Conservation (phyloP, 1,140 invertebrate genomes). For the Drosophila seguyi region DNA sequence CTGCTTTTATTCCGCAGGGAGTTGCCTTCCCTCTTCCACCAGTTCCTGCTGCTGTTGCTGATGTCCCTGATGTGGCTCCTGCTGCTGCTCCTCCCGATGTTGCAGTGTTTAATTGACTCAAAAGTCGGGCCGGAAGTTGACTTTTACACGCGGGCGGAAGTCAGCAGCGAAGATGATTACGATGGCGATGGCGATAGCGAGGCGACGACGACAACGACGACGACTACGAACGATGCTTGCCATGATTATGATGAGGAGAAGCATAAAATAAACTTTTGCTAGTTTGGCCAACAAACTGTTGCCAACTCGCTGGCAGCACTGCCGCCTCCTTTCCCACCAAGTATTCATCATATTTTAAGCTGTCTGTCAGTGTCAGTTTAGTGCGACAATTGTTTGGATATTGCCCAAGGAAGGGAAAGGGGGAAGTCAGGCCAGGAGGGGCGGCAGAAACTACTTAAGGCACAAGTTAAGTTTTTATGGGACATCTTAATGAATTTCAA, state of each 20-base stretch:
- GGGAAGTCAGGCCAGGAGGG: background rate
- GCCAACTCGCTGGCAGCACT: conserved; percentile 24
- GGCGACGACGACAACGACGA: background rate
- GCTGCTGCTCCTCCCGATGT: conserved; percentile 33
- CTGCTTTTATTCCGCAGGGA: conserved; percentile 11
- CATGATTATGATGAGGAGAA: conserved; percentile 47
- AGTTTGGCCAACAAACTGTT: conserved; percentile 65
- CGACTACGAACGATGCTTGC: conserved; percentile 13
- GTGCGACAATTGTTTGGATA: conserved; percentile 74
- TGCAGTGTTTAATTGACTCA: conserved; percentile 72
- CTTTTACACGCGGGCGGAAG: conserved; percentile 71
- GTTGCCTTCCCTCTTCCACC: background rate
- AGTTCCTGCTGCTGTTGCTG: conserved; percentile 4
- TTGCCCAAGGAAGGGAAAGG: conserved; percentile 14
- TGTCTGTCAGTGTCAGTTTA: conserved; percentile 62
- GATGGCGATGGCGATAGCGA: conserved; percentile 3
- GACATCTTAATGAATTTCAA: conserved; percentile 72
- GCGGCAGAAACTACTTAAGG: conserved; percentile 42
- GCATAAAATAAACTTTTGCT: conserved; percentile 66
- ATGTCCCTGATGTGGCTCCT: conserved; percentile 24
- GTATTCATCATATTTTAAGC: conserved; percentile 64
- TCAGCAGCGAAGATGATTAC: conserved; percentile 42
- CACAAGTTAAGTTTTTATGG: conserved; percentile 65
- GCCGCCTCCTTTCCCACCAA: conserved; percentile 1
- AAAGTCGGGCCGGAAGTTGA: conserved; percentile 71